phyloP scores from a whole-genome alignment of 1,140 invertebrate genomes.

The Pararge aegeria region DNA sequence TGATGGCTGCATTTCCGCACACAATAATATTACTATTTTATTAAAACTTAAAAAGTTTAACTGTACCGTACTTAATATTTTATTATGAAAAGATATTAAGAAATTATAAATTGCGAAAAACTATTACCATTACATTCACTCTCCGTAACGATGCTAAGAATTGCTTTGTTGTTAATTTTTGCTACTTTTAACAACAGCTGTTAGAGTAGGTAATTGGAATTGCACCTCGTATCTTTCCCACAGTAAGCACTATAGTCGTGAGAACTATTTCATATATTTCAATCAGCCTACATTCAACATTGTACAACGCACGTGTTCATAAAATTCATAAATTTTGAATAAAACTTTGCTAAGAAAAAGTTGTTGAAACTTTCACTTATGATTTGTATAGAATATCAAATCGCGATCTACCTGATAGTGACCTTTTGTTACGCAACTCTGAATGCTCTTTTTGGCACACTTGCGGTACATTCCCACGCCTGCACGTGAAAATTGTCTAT shows the following conservation, averaged over 20 bases:
- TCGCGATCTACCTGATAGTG: constrained; percentile 27
- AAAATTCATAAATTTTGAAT: constrained; percentile 14
- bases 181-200: background rate
- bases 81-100: no score
- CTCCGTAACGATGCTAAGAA: no score
- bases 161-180: background rate
- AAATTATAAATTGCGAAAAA: no score
- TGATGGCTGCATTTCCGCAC: no score
- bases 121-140: no score
- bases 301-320: constrained; percentile 22
- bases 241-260: constrained; percentile 18
- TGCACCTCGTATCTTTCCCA: constrained; percentile 19
- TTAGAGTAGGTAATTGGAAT: constrained; percentile 13
- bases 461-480: constrained; percentile 51
- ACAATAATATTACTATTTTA: no score
- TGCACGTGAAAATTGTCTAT: constrained; percentile 49
- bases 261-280: constrained; percentile 16
- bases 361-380: constrained; percentile 14
- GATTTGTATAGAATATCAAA: constrained; percentile 12
- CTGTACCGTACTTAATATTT: no score
- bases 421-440: constrained; percentile 31
- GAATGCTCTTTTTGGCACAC: constrained; percentile 41
- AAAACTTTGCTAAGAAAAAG: constrained; percentile 16
- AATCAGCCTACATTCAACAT: constrained; percentile 3
- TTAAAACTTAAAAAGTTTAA: no score